Evolutionary conservation across 2,113 vertebrate species (phyloP), one percentile per base, ranked within the genome.

Genomic region (Colius striatus): DNA sequence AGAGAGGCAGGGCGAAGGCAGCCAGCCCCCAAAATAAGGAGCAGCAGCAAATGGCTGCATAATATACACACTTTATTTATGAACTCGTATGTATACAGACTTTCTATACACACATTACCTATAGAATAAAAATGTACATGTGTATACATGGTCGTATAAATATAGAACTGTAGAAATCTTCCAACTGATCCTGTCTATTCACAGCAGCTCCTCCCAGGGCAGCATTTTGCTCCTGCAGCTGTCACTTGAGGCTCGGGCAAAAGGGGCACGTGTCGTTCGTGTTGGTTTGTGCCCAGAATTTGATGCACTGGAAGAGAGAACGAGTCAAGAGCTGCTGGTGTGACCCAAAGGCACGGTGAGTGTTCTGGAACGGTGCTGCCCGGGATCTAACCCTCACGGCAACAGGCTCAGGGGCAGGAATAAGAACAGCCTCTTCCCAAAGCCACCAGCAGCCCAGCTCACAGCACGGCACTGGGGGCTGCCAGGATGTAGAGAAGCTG

Each of bases 201-300:
- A 97, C 96, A 97, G 96, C 95, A 85, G 53, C 77, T 92, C 97
- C 91, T 92, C 84, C 67, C 2, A 6, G 13, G 75, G 90, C 84
- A 51, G 94, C n/a, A 1, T 57, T 17, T 20, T n/a, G 57, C 57
- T 36, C 79, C 30, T 43, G 95, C 4, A 55, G 92, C 66, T 47
- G 27, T 98, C 97, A 98, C 94, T 98, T 98, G 90, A 97, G 98
- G 71, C 97, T 98, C 70, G 98, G 98, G 63, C 98, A 99, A 94
- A 98, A 98, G 78, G 98, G 98, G 84, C 98, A 99, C 91, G 98
- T 98, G 76, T 98, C 98, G 65, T 98, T 98, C 38, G 98, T 98
- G 97, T 98, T 98, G 97, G 98, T 98, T 84, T 98, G 98, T 58
- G 98, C 98, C 98, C 98, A 99, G 94, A 98, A 98, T 89, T 98